Percentiles rank a stretch among this genome's conserved stretches.
Conservation (phyloP, 2,888 invertebrate species). For the Stegophylla sp. region DNA sequence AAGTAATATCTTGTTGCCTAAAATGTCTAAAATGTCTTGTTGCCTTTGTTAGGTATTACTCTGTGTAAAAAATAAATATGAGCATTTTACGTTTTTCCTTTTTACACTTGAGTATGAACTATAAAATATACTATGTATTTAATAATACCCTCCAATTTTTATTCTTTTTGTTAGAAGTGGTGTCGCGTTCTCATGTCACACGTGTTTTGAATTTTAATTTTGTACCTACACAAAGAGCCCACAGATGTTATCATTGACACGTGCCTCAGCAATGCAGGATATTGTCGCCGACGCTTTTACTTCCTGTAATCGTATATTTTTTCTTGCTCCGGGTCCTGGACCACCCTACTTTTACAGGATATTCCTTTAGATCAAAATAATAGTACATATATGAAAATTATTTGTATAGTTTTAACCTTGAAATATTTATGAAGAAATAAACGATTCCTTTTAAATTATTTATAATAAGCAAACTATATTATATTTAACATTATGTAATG, state of each 20-base stretch:
- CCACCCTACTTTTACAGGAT: slow-evolving; percentile 24
- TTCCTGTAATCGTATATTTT: slow-evolving; percentile 41
- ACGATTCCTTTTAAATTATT: background rate
- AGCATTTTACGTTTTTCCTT: background rate
- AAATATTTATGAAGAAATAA: background rate
- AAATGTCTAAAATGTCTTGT: background rate
- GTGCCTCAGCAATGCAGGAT: slow-evolving; percentile 45
- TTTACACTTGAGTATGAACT: background rate
- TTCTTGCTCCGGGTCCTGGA: background rate
- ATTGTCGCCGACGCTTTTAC: slow-evolving; percentile 8
- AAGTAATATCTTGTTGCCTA: background rate
- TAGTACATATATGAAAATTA: background rate
- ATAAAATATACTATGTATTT: background rate
- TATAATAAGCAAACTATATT: too few species aligned
- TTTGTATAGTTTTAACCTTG: background rate
- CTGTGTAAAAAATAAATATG: background rate
- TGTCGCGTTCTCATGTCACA: background rate
- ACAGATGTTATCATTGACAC: slow-evolving; percentile 43
- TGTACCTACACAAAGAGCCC: slow-evolving; percentile 25
- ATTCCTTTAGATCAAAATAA: background rate
- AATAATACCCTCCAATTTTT: background rate
- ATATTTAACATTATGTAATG: too few species aligned
- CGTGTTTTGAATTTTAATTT: slow-evolving; percentile 36
- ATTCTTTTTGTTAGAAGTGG: background rate
- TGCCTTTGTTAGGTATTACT: background rate